Base-by-base conservation (phyloP, 2,113 vertebrate species). In the Columba livia region DNA sequence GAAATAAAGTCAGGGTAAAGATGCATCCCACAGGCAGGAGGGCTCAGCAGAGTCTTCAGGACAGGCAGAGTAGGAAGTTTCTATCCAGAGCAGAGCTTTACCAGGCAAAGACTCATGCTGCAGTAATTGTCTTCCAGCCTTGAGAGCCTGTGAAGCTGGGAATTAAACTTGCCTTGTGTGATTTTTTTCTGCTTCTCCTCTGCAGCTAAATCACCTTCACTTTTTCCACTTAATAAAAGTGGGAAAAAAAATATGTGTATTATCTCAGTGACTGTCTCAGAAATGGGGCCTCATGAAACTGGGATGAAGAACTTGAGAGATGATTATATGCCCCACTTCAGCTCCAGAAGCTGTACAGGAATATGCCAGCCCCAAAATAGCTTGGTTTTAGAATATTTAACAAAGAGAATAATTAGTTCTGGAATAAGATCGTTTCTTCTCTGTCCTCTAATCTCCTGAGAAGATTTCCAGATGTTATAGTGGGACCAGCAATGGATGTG, bases 81-180 rank as follows among this genome's bases (percentile, higher is more conserved):
- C 53, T 48, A 4, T 14, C n/a, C 50, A 44, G 38, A 82, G n/a
- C 56, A 64, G 80, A 86, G 53, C 72, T 74, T 38, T 71, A 36
- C 42, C 70, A 71, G 38, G 31, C 51, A 36, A 71, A n/a, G 62
- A 60, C 42, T 89, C 44, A 0, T 36, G 42, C 80, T 84, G 51
- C 77, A 85, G 29, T 53, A 15, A n/a, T 74, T 88, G n/a, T 84
- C 40, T 89, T 74, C 47, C 71, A 70, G 78, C 69, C 61, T 60
- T 56, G 70, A 88, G 73, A 89, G 78, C 53, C 90, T 85, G 61
- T 65, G 90, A 94, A 91, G 70, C 66, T 95, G 79, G 66, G 62
- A 88, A 96, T 97, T 94, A 79, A 79, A 90, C 25, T 85, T 53
- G 31, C 75, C 82, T 75, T 85, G 74, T 66, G 36, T 84, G 75